These are phyloP conservation scores for Cottus gobio DNA, from an alignment of 2,113 vertebrate species.

Conservation along the genomic window DNA sequence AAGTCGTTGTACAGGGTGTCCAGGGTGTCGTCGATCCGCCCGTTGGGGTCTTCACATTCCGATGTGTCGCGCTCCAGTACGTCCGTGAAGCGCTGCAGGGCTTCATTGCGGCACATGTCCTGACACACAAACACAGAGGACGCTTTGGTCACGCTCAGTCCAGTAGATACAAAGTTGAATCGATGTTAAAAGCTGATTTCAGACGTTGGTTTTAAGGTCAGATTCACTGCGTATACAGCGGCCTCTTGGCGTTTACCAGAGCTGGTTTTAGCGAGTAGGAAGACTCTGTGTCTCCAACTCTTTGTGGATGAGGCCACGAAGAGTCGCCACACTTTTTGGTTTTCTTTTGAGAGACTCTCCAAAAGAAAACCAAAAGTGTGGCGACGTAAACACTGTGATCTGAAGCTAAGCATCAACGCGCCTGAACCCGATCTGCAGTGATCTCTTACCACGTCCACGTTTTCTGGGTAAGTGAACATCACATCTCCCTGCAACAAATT, in stretches of 20 bases:
- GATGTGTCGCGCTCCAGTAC: accelerated
- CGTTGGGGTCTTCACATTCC: accelerated
- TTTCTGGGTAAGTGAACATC: constrained; percentile 9
- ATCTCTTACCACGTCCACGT: constrained; percentile 15
- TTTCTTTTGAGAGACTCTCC: background rate
- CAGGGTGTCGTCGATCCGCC: accelerated
- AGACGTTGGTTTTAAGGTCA: background rate
- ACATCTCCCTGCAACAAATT: background rate
- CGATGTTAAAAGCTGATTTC: background rate
- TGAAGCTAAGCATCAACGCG: background rate
- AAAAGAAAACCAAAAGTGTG: background rate
- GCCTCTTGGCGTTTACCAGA: background rate
- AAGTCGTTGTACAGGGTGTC: accelerated
- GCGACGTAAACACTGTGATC: too few species aligned
- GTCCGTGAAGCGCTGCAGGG: accelerated
- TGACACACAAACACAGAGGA: constrained; percentile 3
- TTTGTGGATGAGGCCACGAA: too few species aligned
- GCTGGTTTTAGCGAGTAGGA: background rate
- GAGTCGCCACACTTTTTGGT: too few species aligned
- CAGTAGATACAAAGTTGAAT: background rate
- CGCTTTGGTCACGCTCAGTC: background rate
- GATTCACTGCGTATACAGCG: background rate
- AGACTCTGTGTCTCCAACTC: background rate
- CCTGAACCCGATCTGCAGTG: background rate
- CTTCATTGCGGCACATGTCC: accelerated